These are phyloP conservation scores for Percopsis transmontana DNA, from an alignment of 2,113 vertebrate genomes.

Conservation along the genomic window DNA sequence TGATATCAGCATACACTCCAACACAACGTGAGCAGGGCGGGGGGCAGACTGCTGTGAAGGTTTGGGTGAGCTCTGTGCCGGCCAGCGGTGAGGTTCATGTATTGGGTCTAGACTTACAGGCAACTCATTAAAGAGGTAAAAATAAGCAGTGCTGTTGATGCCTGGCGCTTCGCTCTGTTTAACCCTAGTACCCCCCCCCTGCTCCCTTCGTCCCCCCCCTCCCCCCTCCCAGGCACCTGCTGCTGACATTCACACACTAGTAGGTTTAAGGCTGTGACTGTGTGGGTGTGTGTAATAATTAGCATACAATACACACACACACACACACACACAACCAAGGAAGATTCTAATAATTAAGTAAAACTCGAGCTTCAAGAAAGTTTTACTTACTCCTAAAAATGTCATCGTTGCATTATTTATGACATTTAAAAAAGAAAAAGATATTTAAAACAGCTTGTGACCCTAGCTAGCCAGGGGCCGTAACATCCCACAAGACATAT, in stretches of 20 bases:
- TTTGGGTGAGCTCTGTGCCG: conserved; percentile 1
- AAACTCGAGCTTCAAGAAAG: no score
- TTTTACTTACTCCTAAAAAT: no score
- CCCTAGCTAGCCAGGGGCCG: not conserved
- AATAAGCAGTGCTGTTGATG: conserved; percentile 73
- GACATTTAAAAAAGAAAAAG: no score
- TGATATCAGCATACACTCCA: no score
- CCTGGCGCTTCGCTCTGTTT: conserved; percentile 55
- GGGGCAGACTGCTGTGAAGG: not conserved
- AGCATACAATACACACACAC: not conserved
- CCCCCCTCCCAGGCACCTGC: conserved; percentile 48
- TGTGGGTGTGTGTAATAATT: not conserved
- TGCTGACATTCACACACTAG: conserved; percentile 52
- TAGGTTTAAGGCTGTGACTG: conserved; percentile 1
- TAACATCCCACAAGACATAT: not conserved
- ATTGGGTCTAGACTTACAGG: conserved; percentile 67
- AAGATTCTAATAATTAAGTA: no score
- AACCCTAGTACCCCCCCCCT: conserved; percentile 42
- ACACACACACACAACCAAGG: not conserved
- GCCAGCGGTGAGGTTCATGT: conserved; percentile 1
- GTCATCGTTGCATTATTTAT: no score
- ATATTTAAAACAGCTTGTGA: not conserved
- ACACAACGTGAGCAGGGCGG: no score
- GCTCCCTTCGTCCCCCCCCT: conserved; percentile 9
- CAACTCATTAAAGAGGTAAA: conserved; percentile 78